Evolutionary conservation across 2,888 invertebrate species (phyloP).

Genomic region (Lamellibrachia satsuma): DNA sequence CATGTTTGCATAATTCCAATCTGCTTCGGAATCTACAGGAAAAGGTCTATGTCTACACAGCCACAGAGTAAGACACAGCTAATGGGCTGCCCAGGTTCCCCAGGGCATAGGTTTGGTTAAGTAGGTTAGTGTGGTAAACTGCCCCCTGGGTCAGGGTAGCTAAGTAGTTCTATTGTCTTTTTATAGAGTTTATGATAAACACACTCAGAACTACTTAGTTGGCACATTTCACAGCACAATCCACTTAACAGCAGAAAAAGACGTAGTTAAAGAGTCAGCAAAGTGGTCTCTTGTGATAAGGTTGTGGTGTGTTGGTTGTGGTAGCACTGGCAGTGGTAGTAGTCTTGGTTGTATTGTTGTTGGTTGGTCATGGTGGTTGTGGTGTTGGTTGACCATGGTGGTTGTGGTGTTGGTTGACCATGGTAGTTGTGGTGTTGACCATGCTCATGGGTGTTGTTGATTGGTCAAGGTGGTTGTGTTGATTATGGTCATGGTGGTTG

Average conservation of each 20-base stretch:
- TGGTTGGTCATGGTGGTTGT: background rate
- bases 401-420: no score
- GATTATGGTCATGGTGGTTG: no score
- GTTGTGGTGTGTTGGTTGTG: background rate
- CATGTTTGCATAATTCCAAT: background rate
- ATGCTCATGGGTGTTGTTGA: no score
- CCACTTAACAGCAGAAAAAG: background rate
- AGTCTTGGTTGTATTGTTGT: background rate
- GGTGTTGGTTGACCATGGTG: background rate
- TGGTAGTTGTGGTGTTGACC: no score
- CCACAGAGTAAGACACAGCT: no score
- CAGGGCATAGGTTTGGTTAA: no score
- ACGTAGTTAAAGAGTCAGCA: background rate
- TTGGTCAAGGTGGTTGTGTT: no score
- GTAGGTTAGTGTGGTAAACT: background rate
- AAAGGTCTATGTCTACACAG: background rate
- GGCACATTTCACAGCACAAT: background rate
- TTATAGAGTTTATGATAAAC: background rate
- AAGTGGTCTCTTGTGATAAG: background rate
- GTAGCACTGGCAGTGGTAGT: background rate
- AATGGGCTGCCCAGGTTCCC: no score
- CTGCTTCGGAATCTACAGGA: background rate
- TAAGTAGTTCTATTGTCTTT: background rate
- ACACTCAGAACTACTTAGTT: constrained; percentile 4
- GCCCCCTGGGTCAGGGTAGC: background rate